Conservation (phyloP, 1,140 invertebrate species). For the Neuroterus valhalla region DNA sequence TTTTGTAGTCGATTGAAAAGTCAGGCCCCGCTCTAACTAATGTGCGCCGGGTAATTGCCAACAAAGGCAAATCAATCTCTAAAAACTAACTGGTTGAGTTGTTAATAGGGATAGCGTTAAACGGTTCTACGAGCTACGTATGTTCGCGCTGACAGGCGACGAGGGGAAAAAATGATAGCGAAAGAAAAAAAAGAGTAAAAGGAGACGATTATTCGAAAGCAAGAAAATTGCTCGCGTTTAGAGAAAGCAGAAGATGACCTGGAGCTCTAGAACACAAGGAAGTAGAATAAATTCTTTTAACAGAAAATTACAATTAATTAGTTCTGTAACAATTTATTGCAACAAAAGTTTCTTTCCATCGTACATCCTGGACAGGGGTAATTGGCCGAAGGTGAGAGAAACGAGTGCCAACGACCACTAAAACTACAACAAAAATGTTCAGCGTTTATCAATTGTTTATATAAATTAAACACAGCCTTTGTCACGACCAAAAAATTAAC, state of each 20-base stretch:
- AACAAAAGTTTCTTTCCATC: too few relatives aligned
- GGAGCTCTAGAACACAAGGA: not conserved
- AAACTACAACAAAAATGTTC: too few relatives aligned
- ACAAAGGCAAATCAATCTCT: slow-evolving; percentile 66
- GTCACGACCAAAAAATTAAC: too few relatives aligned
- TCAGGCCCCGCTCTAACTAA: slow-evolving; percentile 59
- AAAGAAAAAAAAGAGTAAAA: slow-evolving; percentile 4
- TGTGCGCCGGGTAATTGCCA: slow-evolving; percentile 65
- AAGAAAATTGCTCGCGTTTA: slow-evolving; percentile 1
- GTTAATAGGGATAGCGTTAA: slow-evolving; percentile 57
- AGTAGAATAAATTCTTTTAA: not conserved
- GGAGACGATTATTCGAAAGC: slow-evolving; percentile 12
- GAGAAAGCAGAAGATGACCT: not conserved
- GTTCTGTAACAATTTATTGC: too few relatives aligned
- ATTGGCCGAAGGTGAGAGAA: too few relatives aligned
- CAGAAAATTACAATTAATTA: not conserved
- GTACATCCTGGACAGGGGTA: too few relatives aligned
- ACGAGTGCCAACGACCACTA: too few relatives aligned
- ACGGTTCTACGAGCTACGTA: slow-evolving; percentile 44
- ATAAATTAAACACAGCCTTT: too few relatives aligned
- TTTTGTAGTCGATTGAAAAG: slow-evolving; percentile 66
- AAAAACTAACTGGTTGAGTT: slow-evolving; percentile 58
- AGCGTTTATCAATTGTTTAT: too few relatives aligned
- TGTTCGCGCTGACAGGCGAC: slow-evolving; percentile 48
- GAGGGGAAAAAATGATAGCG: slow-evolving; percentile 29